A percentile compares a stretch with the other conserved stretches of the same genome.
These are phyloP conservation scores for Poecile atricapillus DNA, from an alignment of 2,113 vertebrate genomes.

Conservation along the genomic window DNA sequence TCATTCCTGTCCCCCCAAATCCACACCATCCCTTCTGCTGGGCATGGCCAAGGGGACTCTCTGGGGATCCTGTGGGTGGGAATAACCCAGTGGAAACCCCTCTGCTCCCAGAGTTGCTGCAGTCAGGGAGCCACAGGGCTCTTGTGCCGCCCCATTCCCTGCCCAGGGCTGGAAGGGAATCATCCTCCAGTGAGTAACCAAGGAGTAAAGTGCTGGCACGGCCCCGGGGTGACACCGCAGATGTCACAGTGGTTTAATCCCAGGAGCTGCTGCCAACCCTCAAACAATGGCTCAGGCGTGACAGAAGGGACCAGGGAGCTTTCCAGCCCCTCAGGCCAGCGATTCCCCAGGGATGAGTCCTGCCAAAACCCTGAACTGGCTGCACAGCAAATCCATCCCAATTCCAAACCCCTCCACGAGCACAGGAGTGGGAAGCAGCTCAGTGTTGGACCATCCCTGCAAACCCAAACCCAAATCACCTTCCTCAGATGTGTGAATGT, in stretches of 20 bases:
- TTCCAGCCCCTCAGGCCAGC: neutral
- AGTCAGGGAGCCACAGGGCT: neutral
- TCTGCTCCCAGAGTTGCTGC: neutral
- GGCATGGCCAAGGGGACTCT: neutral
- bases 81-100: neutral
- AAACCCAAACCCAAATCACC: neutral
- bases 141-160: neutral
- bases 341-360: neutral
- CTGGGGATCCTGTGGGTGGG: neutral
- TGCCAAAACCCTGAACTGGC: neutral
- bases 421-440: neutral
- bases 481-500: too few species aligned
- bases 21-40: neutral
- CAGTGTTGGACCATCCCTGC: neutral
- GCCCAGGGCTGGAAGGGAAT: too few species aligned
- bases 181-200: neutral
- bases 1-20: neutral
- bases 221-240: neutral
- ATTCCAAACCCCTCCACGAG: neutral
- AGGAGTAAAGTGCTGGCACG: neutral
- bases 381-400: neutral
- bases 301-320: neutral
- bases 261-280: neutral
- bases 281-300: neutral
- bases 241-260: neutral